These are phyloP conservation scores for Steinernema carpocapsae DNA, from an alignment of 2,888 invertebrate species.

Conservation along the genomic window DNA sequence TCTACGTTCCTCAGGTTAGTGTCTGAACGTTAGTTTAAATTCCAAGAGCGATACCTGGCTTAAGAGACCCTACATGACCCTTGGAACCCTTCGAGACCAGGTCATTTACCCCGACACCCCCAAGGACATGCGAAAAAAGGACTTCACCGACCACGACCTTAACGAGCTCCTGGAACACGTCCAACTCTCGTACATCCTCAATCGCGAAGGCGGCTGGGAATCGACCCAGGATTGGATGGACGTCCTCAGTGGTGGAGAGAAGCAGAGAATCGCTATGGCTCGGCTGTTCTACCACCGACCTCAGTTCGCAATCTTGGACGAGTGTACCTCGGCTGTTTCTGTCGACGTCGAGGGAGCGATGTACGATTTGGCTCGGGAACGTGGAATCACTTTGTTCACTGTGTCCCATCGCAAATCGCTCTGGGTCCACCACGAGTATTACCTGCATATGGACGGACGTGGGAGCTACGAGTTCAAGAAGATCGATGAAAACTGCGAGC, in stretches of 20 bases:
- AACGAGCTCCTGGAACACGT: conserved; percentile 77
- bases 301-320: conserved; percentile 97
- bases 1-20: conserved; percentile 89
- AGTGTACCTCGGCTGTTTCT: conserved; percentile 97
- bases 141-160: conserved; percentile 81
- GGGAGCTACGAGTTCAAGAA: conserved; percentile 85
- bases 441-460: conserved; percentile 92
- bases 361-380: conserved; percentile 78
- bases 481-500: conserved; percentile 84
- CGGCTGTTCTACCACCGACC: conserved; percentile 93
- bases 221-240: conserved; percentile 92
- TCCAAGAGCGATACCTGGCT: too few relatives aligned
- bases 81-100: conserved; percentile 91
- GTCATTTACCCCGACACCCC: conserved; percentile 88
- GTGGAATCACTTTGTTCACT: conserved; percentile 88
- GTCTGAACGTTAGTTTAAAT: too few relatives aligned
- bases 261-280: conserved; percentile 98
- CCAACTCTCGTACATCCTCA: conserved; percentile 77
- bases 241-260: conserved; percentile 95
- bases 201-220: conserved; percentile 64
- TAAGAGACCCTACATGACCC: conserved; percentile 93
- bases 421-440: conserved; percentile 77
- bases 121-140: conserved; percentile 79
- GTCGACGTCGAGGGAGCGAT: conserved; percentile 97
- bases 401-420: conserved; percentile 82